Base-by-base conservation (phyloP, 2,888 invertebrate species). In the Saturnia japonica region DNA sequence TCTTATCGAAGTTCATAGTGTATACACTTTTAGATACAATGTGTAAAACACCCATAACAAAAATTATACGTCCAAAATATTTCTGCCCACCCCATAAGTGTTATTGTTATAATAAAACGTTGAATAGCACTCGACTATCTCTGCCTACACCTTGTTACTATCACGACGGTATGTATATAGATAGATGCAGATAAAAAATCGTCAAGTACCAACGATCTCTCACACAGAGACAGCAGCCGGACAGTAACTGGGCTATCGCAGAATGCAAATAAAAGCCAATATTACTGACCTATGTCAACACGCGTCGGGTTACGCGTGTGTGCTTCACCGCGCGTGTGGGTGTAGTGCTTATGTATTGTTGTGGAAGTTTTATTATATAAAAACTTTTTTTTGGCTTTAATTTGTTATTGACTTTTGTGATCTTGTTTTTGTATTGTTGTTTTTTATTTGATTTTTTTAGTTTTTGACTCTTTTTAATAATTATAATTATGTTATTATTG, bases 271-370 rank as follows among this genome's bases (percentile, higher is more conserved):
- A 89, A 89, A 88, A 85, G 83, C 78, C 87, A 60, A 60, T 28
- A 88, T 85, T 87, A 90, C 92, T 92, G 91, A 93, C 93, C 93
- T 91, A 90, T 88, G 91, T 91, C 91, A 93, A 93, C 89, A 88
- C 83, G 86, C 86, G 81, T 81, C 78, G 77, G 77, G 76, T 67
- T 74, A 77, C 60, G 75, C 72, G 68, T 79, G 85, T 82, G 84
- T 82, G 82, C 25, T 25, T 45, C 22, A 43, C 9, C 28, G 64
- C 51, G 64, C 62, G 69, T 51, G 64, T 51, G 51, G 47, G 40
- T 45, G 66, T 62, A 51, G 51, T 51, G 19, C 22, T 9, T 47
- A n/a, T n/a, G n/a, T 66, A 22, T 28, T 22, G 6, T 57, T 14
- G 64, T 40, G 47, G 19, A 25, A 12, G 25, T 60, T 60, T 60